A percentile compares a stretch with the other conserved stretches of the same genome.
Evolutionary conservation across 2,888 invertebrate species (phyloP).

Genomic region (Empis livida): DNA sequence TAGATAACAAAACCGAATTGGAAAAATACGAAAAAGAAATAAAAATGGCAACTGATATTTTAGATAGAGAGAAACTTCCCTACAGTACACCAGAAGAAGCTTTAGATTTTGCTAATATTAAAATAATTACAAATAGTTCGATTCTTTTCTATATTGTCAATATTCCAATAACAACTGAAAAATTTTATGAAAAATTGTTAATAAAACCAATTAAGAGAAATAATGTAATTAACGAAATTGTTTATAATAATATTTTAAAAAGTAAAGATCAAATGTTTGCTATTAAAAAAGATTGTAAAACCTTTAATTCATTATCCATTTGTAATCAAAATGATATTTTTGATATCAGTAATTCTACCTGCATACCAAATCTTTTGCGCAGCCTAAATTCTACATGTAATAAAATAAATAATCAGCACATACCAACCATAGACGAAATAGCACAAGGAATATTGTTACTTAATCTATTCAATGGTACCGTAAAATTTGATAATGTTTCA

Average conservation of each 20-base stretch:
- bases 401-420: slow-evolving; percentile 2
- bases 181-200: neutral
- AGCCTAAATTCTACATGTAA: slow-evolving; percentile 4
- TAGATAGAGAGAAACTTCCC: slow-evolving; percentile 7
- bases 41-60: slow-evolving; percentile 1
- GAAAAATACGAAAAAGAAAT: neutral
- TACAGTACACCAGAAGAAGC: slow-evolving; percentile 7
- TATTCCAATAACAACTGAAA: neutral
- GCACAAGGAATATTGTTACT: slow-evolving; percentile 3
- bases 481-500: neutral
- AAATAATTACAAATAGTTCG: slow-evolving; percentile 4
- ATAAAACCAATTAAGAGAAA: slow-evolving; percentile 2
- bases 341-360: slow-evolving; percentile 5
- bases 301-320: slow-evolving; percentile 4
- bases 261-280: slow-evolving; percentile 2
- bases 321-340: slow-evolving; percentile 7
- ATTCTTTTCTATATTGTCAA: slow-evolving; percentile 1
- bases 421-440: slow-evolving; percentile 5
- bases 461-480: slow-evolving; percentile 6
- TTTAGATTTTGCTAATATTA: slow-evolving; percentile 5
- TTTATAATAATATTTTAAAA: slow-evolving; percentile 1
- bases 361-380: slow-evolving; percentile 2
- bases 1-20: neutral
- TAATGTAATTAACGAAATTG: neutral
- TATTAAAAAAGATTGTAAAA: slow-evolving; percentile 3